Evolutionary conservation across 2,888 invertebrate species (phyloP).

Genomic region (Anodontia alba): DNA sequence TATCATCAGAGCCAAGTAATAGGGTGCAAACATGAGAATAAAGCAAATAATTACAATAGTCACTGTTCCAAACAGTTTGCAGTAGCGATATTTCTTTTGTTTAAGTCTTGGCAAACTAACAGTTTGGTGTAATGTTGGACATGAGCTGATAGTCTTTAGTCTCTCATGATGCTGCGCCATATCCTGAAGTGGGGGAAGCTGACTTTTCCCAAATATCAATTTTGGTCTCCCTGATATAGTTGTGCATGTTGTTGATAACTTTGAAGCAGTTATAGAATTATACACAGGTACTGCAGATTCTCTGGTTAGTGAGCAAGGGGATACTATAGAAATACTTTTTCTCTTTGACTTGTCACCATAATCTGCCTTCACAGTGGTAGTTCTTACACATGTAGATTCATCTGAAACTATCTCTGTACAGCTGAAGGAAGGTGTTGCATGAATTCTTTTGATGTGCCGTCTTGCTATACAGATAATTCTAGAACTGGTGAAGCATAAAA

Average conservation of each 20-base stretch:
- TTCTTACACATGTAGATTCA: not conserved
- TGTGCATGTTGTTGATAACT: not conserved
- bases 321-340: not conserved
- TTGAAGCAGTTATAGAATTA: not conserved
- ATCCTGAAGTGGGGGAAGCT: not conserved
- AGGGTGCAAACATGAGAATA: conserved; percentile 71
- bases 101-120: not conserved
- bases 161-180: not conserved
- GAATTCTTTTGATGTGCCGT: conserved; percentile 63
- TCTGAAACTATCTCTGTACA: not conserved
- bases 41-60: conserved; percentile 65
- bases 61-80: conserved; percentile 68
- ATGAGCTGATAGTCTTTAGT: not conserved
- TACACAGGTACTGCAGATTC: not conserved
- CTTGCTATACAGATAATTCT: conserved; percentile 65
- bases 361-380: not conserved
- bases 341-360: not conserved
- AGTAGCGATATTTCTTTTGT: conserved; percentile 39
- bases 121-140: not conserved
- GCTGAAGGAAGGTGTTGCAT: conserved; percentile 8
- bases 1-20: conserved; percentile 59
- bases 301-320: too few species aligned
- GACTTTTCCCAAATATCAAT: not conserved
- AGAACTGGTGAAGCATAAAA: conserved; percentile 66
- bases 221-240: not conserved